Evolutionary conservation across 2,797 vertebrate species (phyloP), one percentile per base, ranked within the genome.

Genomic region (Urosaurus nigricauda): DNA sequence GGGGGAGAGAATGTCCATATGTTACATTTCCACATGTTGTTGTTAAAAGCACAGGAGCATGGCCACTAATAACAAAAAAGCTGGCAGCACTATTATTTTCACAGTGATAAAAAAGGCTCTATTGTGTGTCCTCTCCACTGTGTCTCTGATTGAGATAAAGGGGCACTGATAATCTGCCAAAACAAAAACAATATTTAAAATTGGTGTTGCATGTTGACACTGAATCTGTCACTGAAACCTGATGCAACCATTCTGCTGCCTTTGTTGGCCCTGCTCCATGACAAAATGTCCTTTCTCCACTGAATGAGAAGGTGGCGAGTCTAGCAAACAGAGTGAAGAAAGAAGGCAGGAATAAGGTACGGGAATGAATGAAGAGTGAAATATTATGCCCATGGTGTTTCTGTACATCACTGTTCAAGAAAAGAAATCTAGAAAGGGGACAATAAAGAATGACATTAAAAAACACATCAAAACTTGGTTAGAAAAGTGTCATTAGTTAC

Each of bases 281-380:
- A 37, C 83, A 73, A 79, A 86, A 86, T 75, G 19, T 63, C 71
- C 71, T 89, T 89, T 80, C 79, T 89, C 85, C 83, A 80, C 83
- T 82, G 56, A 82, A 89, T 82, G 70, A 82, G 74, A 82, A 89
- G 71, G 88, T 75, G 60, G 40, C 6, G 1, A 60, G 56, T n/a
- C 78, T 80, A 53, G n/a, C 53, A 37, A 82, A 40, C 63, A 82
- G 84, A 82, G 58, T 70, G 68, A 86, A 82, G 79, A 65, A 89
- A 26, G 56, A 43, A 53, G 43, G 19, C n/a, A 65, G 70, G 65
- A 85, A 80, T 74, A 81, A 81, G 43, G 40, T 68, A 19, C 56
- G 56, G 40, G 56, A 26, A 68, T 86, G 79, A 65, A 75, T 81
- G 35, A 26, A 65, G 12, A 63, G 13, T 60, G 35, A 29, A 53